Evolutionary conservation across 1,140 invertebrate species (phyloP), one percentile per base, ranked within the genome.

Genomic region (Drusus annulatus): DNA sequence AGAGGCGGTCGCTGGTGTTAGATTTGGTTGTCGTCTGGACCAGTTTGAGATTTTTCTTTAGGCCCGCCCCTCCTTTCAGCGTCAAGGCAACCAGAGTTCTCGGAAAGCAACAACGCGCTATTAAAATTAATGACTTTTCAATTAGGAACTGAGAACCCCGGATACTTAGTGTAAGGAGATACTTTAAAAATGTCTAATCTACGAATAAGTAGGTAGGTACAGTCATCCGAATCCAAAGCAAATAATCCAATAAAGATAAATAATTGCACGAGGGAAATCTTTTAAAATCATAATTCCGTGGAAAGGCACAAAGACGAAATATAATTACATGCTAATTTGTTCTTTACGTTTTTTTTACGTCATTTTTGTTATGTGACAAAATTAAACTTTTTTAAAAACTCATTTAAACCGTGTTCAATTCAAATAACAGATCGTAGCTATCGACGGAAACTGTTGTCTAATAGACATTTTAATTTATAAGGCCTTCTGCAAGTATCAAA

Each of bases 111-210:
- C 81, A 82, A 82, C 81, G 75, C 79, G 81, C 81, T 83, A 83
- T 83, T 83, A 83, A 83, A 83, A 83, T 83, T 83, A 83, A 83
- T 83, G 81, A 83, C 81, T 83, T 83, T 83, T 83, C 81, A 83
- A 83, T 83, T 83, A 83, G 81, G 80, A 80, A 83, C 79, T 83
- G 81, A 83, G 81, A 83, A 83, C 68, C 76, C 50, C 58, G 52
- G 54, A 23, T 79, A 80, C 79, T 79, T 80, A 75, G 76, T 80
- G 81, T 75, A 83, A 83, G 76, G 56, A 75, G 81, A 83, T 83
- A 83, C 81, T 79, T 69, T 69, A 56, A 56, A 58, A 83, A 80
- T 78, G 76, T 79, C 80, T 83, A 83, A 83, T 83, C 81, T 80
- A 60, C 56, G 75, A 69, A 71, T 21, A 76, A 79, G 68, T 82